A percentile compares a stretch with the other conserved stretches of the same genome.
Evolutionary conservation across 1,140 invertebrate genomes (phyloP).

Genomic region (Acyrthosiphon pisum): DNA sequence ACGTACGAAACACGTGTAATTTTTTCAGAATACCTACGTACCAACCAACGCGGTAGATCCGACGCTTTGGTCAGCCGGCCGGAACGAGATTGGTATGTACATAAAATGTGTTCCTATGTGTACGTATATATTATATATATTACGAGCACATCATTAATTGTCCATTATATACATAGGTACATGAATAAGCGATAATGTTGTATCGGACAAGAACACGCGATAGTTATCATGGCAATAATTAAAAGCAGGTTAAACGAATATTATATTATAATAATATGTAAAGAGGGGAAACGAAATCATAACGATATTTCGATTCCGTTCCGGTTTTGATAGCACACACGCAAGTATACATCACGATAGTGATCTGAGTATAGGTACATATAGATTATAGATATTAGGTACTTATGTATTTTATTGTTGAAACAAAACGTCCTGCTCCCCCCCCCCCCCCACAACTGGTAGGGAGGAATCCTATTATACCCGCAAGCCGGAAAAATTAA

Average conservation of each 20-base stretch:
- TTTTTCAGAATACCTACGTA: neutral
- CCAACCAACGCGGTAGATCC: neutral
- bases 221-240: conserved; percentile 41
- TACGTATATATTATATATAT: neutral
- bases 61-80: conserved; percentile 28
- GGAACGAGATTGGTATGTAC: neutral
- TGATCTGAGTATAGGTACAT: neutral
- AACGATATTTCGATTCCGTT: conserved; percentile 39
- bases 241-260: neutral
- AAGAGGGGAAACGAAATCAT: neutral
- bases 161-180: neutral
- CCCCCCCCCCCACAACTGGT: no score
- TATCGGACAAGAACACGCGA: conserved; percentile 24
- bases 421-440: neutral
- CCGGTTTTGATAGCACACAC: conserved; percentile 19
- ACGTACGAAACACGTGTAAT: conserved; percentile 19
- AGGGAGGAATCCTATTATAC: neutral
- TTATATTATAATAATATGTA: neutral
- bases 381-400: no score
- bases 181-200: neutral
- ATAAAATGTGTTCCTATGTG: neutral
- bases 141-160: conserved; percentile 2
- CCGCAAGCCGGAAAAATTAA: neutral
- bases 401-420: neutral
- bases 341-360: neutral